Evolutionary conservation across 2,113 vertebrate genomes (phyloP).

Genomic region (Formicarius rufipectus): DNA sequence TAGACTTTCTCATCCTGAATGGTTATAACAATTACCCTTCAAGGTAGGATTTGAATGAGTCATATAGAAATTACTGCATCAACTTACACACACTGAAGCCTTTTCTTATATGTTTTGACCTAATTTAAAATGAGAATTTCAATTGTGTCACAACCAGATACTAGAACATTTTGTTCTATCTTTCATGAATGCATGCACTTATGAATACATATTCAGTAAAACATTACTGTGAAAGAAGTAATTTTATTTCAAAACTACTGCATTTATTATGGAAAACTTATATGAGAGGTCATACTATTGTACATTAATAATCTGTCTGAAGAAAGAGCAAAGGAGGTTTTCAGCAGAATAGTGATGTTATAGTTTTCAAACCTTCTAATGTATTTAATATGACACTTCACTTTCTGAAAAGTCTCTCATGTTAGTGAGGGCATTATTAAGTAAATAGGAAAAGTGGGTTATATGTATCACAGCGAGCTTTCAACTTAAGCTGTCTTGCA

Average conservation of each 20-base stretch:
- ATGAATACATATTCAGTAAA: conserved; percentile 8
- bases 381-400: neutral
- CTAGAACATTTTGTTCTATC: conserved; percentile 34
- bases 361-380: neutral
- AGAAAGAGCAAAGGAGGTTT: neutral
- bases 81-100: neutral
- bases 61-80: conserved; percentile 16
- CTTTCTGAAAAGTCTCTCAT: neutral
- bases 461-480: neutral
- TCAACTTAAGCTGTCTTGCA: neutral
- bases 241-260: neutral
- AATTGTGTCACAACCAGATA: neutral
- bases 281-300: neutral
- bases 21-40: neutral
- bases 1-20: neutral
- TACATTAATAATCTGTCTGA: neutral
- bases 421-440: neutral
- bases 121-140: conserved; percentile 27
- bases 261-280: conserved; percentile 1
- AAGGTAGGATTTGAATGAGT: conserved; percentile 14
- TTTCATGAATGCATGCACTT: neutral
- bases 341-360: neutral
- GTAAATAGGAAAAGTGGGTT: neutral
- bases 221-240: neutral
- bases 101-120: conserved; percentile 17